phyloP scores from a whole-genome alignment of 2,888 invertebrate species.

The Hymenopus coronatus region DNA sequence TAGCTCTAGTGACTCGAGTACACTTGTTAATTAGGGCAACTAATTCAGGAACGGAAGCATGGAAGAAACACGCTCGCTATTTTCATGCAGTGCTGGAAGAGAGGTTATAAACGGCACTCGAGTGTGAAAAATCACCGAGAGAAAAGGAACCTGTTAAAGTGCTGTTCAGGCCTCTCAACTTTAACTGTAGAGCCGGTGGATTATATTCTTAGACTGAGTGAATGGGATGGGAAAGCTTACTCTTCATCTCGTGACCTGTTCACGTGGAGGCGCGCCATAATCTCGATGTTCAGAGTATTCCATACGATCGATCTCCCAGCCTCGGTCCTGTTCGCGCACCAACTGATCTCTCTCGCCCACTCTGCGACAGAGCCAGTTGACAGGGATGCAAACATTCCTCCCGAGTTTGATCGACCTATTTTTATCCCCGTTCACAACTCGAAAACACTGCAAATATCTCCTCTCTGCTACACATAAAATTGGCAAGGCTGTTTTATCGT shows the following conservation, averaged over 20 bases:
- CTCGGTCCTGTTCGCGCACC: too few species aligned
- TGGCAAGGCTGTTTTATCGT: too few species aligned
- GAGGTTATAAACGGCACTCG: background rate
- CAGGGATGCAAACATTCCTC: background rate
- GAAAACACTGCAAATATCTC: background rate
- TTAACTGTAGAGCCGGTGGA: background rate
- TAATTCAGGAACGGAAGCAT: background rate
- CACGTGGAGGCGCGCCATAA: background rate
- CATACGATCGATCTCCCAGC: background rate
- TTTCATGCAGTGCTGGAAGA: too few species aligned
- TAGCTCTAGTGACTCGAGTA: too few species aligned
- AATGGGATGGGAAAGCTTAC: background rate
- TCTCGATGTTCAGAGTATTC: background rate
- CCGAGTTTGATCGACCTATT: background rate
- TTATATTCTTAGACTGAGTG: background rate
- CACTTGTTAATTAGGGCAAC: too few species aligned
- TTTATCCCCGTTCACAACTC: background rate
- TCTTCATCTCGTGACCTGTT: background rate
- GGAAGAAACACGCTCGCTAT: background rate
- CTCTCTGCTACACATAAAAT: too few species aligned
- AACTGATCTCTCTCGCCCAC: background rate
- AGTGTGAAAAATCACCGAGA: background rate
- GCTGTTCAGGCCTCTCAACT: background rate
- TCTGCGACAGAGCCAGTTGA: background rate
- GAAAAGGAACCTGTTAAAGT: background rate